Evolutionary conservation across 37 sponge, comb jelly and placozoan species (phyloP).

Genomic region (Axinella damicornis): DNA sequence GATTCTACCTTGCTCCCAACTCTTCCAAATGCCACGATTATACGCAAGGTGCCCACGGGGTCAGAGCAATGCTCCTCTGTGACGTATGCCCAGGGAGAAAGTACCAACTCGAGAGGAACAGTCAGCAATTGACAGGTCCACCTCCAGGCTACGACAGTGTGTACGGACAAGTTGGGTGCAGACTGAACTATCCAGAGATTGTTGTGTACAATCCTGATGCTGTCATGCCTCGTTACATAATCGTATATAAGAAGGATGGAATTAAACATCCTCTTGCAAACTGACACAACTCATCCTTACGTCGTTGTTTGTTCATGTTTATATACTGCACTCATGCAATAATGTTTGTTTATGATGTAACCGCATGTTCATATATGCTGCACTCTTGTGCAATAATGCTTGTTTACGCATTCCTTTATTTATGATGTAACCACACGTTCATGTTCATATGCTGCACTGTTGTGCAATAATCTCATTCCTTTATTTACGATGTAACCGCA

Average conservation of each 20-base stretch:
- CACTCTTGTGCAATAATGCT: no score
- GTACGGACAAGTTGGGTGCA: slow-evolving; percentile 41
- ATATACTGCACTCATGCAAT: no score
- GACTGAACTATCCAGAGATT: slow-evolving; percentile 64
- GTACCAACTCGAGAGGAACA: slow-evolving; percentile 13
- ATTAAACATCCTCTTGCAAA: no score
- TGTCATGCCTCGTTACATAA: slow-evolving; percentile 43
- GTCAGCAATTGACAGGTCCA: slow-evolving; percentile 38
- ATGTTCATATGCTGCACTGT: no score
- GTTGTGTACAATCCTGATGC: slow-evolving; percentile 56
- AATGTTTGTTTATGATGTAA: no score
- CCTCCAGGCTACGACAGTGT: slow-evolving; percentile 62
- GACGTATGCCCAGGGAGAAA: slow-evolving; percentile 65
- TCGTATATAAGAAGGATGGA: neutral
- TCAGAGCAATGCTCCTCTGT: slow-evolving; percentile 72
- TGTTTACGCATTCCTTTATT: no score
- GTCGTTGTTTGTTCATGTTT: no score
- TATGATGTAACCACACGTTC: no score
- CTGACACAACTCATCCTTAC: no score
- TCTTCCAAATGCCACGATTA: slow-evolving; percentile 80
- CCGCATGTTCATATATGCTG: no score
- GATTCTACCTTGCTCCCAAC: slow-evolving; percentile 80
- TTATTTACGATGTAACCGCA: no score
- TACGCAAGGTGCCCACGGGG: slow-evolving; percentile 36
- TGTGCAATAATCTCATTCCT: no score